phyloP scores from a whole-genome alignment of 1,140 invertebrate genomes.

The Brachionus rotundiformis region DNA sequence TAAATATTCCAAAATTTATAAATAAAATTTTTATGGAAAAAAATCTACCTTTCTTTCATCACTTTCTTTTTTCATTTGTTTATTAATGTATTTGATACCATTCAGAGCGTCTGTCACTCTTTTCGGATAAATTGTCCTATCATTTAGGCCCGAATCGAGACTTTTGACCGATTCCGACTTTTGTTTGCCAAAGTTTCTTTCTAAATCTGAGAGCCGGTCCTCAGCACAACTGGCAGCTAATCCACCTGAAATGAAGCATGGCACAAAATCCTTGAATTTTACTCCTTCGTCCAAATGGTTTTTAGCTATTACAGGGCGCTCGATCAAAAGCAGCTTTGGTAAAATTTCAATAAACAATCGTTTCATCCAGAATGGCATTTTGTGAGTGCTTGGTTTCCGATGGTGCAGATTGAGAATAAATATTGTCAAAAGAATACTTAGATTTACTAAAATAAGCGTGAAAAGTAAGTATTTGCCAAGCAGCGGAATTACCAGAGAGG shows the following conservation, averaged over 20 bases:
- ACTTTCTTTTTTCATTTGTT: constrained; percentile 52
- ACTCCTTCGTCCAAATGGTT: not conserved
- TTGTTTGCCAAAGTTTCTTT: constrained; percentile 59
- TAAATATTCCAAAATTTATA: constrained; percentile 53
- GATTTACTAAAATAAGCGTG: constrained; percentile 97
- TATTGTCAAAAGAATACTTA: constrained; percentile 96
- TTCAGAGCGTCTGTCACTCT: constrained; percentile 37
- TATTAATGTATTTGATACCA: constrained; percentile 32
- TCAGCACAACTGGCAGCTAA: not conserved
- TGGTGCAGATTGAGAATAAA: constrained; percentile 97
- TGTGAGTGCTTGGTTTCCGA: constrained; percentile 90
- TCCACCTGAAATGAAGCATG: constrained; percentile 40
- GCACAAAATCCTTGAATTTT: constrained; percentile 55
- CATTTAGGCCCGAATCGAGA: not conserved
- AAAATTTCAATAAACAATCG: constrained; percentile 87
- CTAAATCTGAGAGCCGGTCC: not conserved
- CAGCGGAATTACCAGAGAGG: constrained; percentile 91
- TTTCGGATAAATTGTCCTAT: constrained; percentile 40
- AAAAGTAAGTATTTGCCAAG: constrained; percentile 98
- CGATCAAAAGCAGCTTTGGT: constrained; percentile 69
- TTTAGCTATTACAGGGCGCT: constrained; percentile 26
- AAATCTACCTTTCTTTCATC: constrained; percentile 36
- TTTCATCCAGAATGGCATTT: constrained; percentile 91
- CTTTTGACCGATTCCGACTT: constrained; percentile 33
- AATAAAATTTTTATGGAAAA: not conserved